Evolutionary conservation across 2,888 invertebrate genomes (phyloP).

Genomic region (Gasteruption jaculator): DNA sequence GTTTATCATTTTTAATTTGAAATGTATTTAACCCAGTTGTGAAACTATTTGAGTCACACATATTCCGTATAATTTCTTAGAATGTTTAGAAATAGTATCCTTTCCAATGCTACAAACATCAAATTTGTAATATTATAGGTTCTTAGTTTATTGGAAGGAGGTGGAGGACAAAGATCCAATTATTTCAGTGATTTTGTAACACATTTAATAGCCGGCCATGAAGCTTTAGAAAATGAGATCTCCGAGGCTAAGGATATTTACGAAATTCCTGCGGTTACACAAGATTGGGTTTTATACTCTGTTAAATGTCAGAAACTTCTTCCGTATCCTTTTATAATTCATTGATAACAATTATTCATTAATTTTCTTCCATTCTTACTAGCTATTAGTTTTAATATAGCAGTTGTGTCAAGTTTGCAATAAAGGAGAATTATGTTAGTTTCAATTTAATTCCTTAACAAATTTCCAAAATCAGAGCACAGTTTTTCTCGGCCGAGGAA

Average conservation of each 20-base stretch:
- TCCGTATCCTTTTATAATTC: conserved; percentile 55
- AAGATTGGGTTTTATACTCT: conserved; percentile 74
- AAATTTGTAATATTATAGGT: conserved; percentile 66
- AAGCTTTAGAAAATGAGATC: conserved; percentile 81
- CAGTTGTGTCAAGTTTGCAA: no score
- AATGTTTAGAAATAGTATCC: conserved; percentile 3
- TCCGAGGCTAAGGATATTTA: conserved; percentile 89
- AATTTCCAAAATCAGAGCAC: conserved; percentile 53
- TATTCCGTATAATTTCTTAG: no score
- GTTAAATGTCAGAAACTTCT: conserved; percentile 57
- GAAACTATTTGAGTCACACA: no score
- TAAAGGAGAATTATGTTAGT: conserved; percentile 4
- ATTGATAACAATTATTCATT: neutral
- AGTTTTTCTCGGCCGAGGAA: conserved; percentile 68
- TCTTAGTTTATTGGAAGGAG: conserved; percentile 71
- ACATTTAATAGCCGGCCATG: conserved; percentile 83
- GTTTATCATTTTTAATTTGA: no score
- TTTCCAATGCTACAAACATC: conserved; percentile 3
- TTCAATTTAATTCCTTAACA: conserved; percentile 27
- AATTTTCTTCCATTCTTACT: conserved; percentile 5
- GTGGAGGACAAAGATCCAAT: conserved; percentile 82
- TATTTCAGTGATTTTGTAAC: conserved; percentile 91
- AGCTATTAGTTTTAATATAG: neutral
- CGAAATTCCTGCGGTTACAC: conserved; percentile 85
- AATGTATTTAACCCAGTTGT: no score